Evolutionary conservation across 35 echinoderm and acorn worm species (phyloP), one percentile per base, ranked within the genome.

Genomic region (Patiria miniata): DNA sequence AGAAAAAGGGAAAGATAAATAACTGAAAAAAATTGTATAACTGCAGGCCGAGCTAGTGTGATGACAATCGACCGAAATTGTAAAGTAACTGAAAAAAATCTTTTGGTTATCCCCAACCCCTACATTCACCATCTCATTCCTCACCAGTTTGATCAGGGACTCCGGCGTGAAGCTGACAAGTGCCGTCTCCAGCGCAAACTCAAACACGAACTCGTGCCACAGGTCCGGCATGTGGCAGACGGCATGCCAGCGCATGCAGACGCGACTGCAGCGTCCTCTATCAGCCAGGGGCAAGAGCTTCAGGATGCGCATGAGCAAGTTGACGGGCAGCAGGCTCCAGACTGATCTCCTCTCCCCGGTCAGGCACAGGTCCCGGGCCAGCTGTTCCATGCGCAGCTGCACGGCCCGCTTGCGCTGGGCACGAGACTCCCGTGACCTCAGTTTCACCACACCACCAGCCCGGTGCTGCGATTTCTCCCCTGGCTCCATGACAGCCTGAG

Each of bases 181-280:
- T 51, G 94, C 89, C 18, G 94, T 92, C 51, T 92, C 86, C 73
- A 93, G 90, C 12, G 58, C 85, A 23, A 96, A 83, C 51, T 96
- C 94, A 89, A 96, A 96, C 18, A 89, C 94, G 86, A 96, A 96
- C 52, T 80, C 55, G 29, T 81, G 61, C 94, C 94, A 96, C 21
- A 96, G 78, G 16, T 93, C 94, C 52, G 94, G 90, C 39, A 88
- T 52, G 53, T 96, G 86, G 60, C 84, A 96, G 33, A 89, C 78
- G n/a, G 54, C 18, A 58, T 93, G 83, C 94, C 90, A 96, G 54
- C 92, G 73, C 28, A 33, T 68, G 90, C 94, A 96, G 21, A 96
- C 86, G 14, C 53, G 58, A 1, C 90, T 80, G 15, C 81, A 86
- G 33, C 83, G 80, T 12, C 90, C 90, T 23, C 90, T 52, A 40